phyloP scores from a whole-genome alignment of 2,797 vertebrate species.

The Poecilia picta region DNA sequence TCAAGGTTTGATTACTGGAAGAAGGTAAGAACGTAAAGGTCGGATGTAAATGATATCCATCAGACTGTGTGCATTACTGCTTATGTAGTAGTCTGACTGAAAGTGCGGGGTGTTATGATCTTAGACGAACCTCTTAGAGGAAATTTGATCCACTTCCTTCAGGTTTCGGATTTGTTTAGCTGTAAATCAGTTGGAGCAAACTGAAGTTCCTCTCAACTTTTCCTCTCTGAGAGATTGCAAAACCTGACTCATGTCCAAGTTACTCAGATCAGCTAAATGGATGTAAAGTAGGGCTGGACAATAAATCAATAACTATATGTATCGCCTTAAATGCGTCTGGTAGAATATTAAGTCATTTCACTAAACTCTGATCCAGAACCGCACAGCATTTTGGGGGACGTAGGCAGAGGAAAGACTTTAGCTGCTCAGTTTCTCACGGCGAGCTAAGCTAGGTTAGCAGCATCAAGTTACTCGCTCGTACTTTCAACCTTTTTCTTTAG shows the following conservation, averaged over 20 bases:
- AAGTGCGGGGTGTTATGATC: background rate
- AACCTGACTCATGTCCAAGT: background rate
- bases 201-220: background rate
- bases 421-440: background rate
- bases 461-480: too few relatives aligned
- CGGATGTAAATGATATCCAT: constrained; percentile 7
- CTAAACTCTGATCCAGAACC: too few relatives aligned
- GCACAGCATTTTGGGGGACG: too few relatives aligned
- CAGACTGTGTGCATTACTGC: constrained; percentile 12
- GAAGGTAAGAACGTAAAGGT: background rate
- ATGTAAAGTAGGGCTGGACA: background rate
- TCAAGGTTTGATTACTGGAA: background rate
- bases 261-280: background rate
- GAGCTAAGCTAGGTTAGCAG: too few relatives aligned
- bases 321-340: too few relatives aligned
- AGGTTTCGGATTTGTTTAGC: constrained; percentile 9
- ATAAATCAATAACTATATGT: too few relatives aligned
- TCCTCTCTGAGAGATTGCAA: background rate
- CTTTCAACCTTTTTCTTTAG: too few relatives aligned
- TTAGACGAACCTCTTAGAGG: constrained; percentile 7
- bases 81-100: constrained; percentile 10
- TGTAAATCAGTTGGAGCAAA: background rate
- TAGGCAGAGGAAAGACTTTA: too few relatives aligned
- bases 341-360: too few relatives aligned
- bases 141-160: constrained; percentile 22